A percentile compares a stretch with the other conserved stretches of the same genome.
These are phyloP conservation scores for Escarpia spicata DNA, from an alignment of 2,888 invertebrate genomes.

Conservation along the genomic window DNA sequence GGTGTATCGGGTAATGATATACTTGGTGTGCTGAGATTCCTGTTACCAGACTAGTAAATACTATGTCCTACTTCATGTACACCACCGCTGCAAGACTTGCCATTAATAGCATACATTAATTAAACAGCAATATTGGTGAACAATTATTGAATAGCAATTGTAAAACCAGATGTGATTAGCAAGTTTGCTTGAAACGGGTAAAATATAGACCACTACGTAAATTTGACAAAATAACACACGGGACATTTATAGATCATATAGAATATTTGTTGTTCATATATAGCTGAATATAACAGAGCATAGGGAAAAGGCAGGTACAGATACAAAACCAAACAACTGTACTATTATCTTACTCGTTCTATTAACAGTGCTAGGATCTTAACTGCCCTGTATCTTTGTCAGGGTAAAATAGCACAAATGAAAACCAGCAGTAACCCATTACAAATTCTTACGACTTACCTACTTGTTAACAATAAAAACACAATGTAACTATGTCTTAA, in stretches of 20 bases:
- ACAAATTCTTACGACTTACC: not conserved
- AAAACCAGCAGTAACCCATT: not conserved
- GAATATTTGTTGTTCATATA: not conserved
- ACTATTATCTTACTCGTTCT: not conserved
- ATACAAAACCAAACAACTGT: not conserved
- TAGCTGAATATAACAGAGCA: not conserved
- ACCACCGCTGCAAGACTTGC: not conserved
- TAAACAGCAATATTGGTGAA: not conserved
- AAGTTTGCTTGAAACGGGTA: not conserved
- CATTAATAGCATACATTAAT: not conserved
- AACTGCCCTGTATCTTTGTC: not conserved
- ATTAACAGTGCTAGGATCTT: not conserved
- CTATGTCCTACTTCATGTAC: not conserved
- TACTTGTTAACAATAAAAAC: not conserved
- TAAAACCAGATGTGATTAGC: not conserved
- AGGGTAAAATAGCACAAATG: not conserved
- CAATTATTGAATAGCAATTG: too few relatives aligned
- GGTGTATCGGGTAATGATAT: not conserved
- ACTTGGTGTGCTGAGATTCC: conserved; percentile 4
- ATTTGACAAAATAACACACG: not conserved
- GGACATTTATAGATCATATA: not conserved
- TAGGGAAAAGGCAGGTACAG: not conserved
- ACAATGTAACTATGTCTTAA: not conserved
- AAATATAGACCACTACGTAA: not conserved
- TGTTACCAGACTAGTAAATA: not conserved